These are phyloP conservation scores for Mesorhabditis sp. DNA, from an alignment of 2,888 invertebrate genomes.

Conservation along the genomic window DNA sequence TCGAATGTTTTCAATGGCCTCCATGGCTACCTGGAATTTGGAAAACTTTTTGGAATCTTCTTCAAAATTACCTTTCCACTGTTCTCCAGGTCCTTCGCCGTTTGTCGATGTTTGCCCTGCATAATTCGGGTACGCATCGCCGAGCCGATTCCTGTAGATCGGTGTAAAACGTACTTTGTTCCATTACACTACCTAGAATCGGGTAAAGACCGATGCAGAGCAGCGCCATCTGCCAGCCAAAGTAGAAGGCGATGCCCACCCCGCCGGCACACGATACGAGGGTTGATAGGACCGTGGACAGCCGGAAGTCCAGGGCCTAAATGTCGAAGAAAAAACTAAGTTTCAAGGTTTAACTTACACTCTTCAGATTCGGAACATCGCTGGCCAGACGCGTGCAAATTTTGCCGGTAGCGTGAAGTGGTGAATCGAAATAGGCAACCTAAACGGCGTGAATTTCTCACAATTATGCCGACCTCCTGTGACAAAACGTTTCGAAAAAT, in stretches of 20 bases:
- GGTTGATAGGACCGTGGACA: slow-evolving; percentile 59
- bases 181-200: slow-evolving; percentile 30
- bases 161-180: neutral
- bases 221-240: slow-evolving; percentile 62
- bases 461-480: slow-evolving; percentile 50
- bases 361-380: slow-evolving; percentile 61
- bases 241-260: slow-evolving; percentile 59
- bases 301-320: slow-evolving; percentile 60
- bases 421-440: slow-evolving; percentile 62
- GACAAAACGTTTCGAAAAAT: slow-evolving; percentile 60
- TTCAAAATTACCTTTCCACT: slow-evolving; percentile 3
- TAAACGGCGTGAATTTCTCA: neutral
- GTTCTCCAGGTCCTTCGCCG: neutral
- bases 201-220: slow-evolving; percentile 60
- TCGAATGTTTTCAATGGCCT: slow-evolving; percentile 61
- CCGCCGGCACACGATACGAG: slow-evolving; percentile 47
- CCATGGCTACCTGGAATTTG: slow-evolving; percentile 60
- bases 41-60: neutral
- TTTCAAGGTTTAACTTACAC: slow-evolving; percentile 21
- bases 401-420: slow-evolving; percentile 59
- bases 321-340: slow-evolving; percentile 3
- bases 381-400: slow-evolving; percentile 60
- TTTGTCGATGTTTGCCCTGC: slow-evolving; percentile 5
- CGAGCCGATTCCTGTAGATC: neutral
- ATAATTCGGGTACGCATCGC: neutral